These are phyloP conservation scores for Smittia aterrima DNA, from an alignment of 2,888 invertebrate genomes.

Conservation along the genomic window DNA sequence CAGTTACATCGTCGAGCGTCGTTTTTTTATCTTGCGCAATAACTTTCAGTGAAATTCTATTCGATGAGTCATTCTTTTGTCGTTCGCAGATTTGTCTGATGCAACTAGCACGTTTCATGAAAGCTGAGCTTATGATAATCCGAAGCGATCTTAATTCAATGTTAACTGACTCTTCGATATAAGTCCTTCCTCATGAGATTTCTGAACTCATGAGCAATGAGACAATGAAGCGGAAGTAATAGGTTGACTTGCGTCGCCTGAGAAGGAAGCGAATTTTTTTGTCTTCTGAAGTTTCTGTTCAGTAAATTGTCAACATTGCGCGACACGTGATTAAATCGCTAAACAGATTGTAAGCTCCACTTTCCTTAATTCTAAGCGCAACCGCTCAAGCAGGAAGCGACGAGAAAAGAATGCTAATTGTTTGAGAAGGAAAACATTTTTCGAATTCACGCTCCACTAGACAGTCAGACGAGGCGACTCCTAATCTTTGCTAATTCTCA, in stretches of 20 bases:
- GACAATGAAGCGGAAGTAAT: too few species aligned
- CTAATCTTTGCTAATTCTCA: slow-evolving; percentile 27
- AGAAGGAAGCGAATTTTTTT: too few species aligned
- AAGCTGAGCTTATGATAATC: too few species aligned
- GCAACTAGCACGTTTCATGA: background rate
- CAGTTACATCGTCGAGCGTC: background rate
- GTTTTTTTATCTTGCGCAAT: background rate
- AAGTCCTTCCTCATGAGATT: too few species aligned
- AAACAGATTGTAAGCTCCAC: background rate
- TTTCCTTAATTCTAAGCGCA: background rate
- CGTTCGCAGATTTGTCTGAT: background rate
- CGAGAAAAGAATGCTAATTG: background rate
- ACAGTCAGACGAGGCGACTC: slow-evolving; percentile 11
- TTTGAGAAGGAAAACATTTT: background rate
- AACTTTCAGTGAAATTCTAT: background rate
- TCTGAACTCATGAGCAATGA: too few species aligned
- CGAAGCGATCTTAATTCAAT: too few species aligned
- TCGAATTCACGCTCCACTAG: background rate
- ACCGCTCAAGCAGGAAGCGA: background rate
- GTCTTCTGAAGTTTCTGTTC: too few species aligned
- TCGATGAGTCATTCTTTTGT: background rate
- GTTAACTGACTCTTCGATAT: too few species aligned
- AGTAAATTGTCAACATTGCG: background rate
- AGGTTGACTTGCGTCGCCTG: too few species aligned
- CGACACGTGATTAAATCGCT: background rate